Percentiles rank a stretch among this genome's conserved stretches.
phyloP scores from a whole-genome alignment of 2,797 vertebrate genomes.

The Micropoecilia bifurca region DNA sequence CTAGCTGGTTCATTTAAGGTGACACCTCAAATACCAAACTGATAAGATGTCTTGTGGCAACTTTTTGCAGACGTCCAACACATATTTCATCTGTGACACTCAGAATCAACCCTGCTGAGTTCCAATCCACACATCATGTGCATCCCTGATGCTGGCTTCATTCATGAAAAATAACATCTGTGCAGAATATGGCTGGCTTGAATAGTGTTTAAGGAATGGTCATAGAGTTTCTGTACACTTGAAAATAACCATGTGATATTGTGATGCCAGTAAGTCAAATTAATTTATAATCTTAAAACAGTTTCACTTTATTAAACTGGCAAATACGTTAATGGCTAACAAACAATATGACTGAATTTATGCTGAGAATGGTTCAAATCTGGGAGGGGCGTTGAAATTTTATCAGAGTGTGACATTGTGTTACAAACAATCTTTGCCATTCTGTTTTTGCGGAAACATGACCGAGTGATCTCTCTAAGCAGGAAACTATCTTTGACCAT shows the following conservation, averaged over 20 bases:
- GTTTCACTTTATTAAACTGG: too few relatives aligned
- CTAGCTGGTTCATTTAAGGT: not conserved
- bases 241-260: slow-evolving; percentile 31
- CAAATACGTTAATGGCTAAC: too few relatives aligned
- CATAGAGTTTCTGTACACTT: not conserved
- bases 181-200: not conserved
- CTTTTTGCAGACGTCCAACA: not conserved
- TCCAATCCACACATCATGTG: not conserved
- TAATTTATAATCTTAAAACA: too few relatives aligned
- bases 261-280: too few relatives aligned
- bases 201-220: not conserved
- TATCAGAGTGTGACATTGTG: too few relatives aligned
- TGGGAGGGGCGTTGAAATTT: too few relatives aligned
- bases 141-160: not conserved
- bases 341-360: too few relatives aligned
- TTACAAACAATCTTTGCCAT: too few relatives aligned
- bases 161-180: not conserved
- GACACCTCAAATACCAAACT: not conserved
- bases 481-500: too few relatives aligned
- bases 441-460: too few relatives aligned
- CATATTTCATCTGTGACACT: not conserved
- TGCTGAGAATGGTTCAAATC: too few relatives aligned
- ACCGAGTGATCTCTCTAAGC: too few relatives aligned
- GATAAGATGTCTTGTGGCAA: not conserved
- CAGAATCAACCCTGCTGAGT: not conserved